Conservation (phyloP, 2,113 vertebrate species). For the Hippocampus guttulatus region DNA sequence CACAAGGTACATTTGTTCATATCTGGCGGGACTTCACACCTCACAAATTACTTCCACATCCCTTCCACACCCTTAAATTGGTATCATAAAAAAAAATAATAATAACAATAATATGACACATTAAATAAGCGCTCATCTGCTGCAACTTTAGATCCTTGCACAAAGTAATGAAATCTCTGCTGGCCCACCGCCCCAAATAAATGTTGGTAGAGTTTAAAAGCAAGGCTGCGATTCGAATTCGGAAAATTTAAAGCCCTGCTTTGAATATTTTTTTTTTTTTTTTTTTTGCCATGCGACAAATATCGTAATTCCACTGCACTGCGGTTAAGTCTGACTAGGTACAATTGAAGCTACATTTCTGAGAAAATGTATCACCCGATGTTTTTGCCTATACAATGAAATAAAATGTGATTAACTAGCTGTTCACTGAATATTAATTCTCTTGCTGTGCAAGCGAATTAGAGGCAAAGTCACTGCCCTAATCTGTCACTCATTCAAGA, state of each 20-base stretch:
- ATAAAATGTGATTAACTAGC: conserved; percentile 32
- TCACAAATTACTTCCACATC: not conserved
- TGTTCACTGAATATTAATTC: conserved; percentile 39
- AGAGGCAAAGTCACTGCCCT: conserved; percentile 36
- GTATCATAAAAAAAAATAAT: not conserved
- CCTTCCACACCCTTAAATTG: not conserved
- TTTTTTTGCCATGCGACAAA: not conserved
- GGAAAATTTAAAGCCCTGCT: not conserved
- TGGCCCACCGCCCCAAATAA: not conserved
- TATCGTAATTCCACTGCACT: conserved; percentile 29
- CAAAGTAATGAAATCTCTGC: not conserved
- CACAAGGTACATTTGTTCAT: not conserved
- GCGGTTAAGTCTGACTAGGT: conserved; percentile 21
- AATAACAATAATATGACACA: not conserved
- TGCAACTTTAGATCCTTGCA: not conserved
- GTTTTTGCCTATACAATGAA: conserved; percentile 19
- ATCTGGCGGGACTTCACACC: not conserved
- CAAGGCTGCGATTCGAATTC: not conserved
- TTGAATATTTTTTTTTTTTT: too few species aligned
- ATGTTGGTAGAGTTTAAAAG: not conserved
- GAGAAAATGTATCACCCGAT: conserved; percentile 20
- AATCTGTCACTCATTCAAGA: conserved; percentile 36
- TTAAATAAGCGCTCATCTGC: not conserved
- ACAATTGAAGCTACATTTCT: conserved; percentile 34
- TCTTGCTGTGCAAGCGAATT: conserved; percentile 55